phyloP scores from a whole-genome alignment of 2,888 invertebrate species.

The Luperina nickerlii region DNA sequence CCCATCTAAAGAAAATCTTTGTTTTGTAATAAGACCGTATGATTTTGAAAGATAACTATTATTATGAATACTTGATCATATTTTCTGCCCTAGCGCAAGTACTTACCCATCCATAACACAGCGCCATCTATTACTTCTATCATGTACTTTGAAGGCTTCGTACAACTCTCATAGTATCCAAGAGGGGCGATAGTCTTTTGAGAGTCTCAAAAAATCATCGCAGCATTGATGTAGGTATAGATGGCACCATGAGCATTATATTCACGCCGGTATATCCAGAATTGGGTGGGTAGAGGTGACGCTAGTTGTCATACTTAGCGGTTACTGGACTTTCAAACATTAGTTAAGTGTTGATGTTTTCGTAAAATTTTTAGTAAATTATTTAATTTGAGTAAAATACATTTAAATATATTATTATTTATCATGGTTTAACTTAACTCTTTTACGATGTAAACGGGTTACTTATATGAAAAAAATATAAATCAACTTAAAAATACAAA shows the following conservation, averaged over 20 bases:
- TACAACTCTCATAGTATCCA: background rate
- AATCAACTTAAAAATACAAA: background rate
- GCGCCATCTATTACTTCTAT: constrained; percentile 3
- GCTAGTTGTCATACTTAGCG: background rate
- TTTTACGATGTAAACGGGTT: too few relatives aligned
- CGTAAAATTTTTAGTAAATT: background rate
- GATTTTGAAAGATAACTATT: background rate
- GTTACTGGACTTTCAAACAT: background rate
- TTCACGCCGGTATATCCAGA: background rate
- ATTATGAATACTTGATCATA: background rate
- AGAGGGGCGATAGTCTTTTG: background rate
- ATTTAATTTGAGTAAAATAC: too few relatives aligned
- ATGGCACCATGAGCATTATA: background rate
- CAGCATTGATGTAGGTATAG: background rate
- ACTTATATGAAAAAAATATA: background rate
- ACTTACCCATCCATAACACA: background rate
- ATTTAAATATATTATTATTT: background rate
- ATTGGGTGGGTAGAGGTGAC: background rate
- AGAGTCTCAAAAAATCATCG: background rate
- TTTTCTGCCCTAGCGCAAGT: background rate
- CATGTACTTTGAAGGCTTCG: background rate
- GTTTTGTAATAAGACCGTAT: background rate
- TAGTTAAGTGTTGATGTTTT: too few relatives aligned
- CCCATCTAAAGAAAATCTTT: background rate
- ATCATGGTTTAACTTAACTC: background rate